Evolutionary conservation across 2,888 invertebrate genomes (phyloP).

Genomic region (Meloe dianella): DNA sequence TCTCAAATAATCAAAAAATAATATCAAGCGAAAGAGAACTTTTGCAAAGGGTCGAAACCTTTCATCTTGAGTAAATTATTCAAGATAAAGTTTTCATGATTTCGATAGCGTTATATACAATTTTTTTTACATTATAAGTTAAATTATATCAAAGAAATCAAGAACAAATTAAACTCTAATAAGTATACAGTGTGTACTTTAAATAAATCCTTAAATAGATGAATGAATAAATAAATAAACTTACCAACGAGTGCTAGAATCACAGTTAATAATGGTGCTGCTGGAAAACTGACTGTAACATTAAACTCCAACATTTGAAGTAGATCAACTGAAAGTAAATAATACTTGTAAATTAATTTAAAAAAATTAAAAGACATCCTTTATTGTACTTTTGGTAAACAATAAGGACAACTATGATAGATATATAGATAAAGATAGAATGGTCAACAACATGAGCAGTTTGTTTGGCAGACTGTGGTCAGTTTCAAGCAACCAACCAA

Average conservation of each 20-base stretch:
- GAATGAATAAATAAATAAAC: conserved; percentile 56
- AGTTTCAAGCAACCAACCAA: conserved; percentile 11
- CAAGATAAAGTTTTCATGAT: conserved; percentile 25
- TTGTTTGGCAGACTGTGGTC: conserved; percentile 53
- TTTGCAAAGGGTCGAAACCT: conserved; percentile 14
- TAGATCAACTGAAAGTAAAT: conserved; percentile 80
- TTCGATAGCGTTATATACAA: conserved; percentile 14
- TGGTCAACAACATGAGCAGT: conserved; percentile 51
- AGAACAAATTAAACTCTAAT: conserved; percentile 23
- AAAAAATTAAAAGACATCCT: conserved; percentile 19
- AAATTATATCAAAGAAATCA: conserved; percentile 6
- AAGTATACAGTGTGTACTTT: conserved; percentile 18
- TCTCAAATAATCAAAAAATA: conserved; percentile 5
- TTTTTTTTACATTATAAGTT: not conserved
- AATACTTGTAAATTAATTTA: not conserved
- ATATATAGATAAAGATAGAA: not conserved
- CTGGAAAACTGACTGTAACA: conserved; percentile 91
- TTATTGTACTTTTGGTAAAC: conserved; percentile 27
- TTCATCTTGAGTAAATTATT: conserved; percentile 29
- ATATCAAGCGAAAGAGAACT: not conserved
- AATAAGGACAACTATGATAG: conserved; percentile 30
- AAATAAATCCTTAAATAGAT: not conserved
- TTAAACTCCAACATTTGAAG: conserved; percentile 98
- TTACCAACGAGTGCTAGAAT: conserved; percentile 97
- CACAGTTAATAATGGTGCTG: conserved; percentile 95